Evolutionary conservation across 2,113 vertebrate genomes (phyloP), one percentile per base, ranked within the genome.

Genomic region (Oncorhynchus mykiss): DNA sequence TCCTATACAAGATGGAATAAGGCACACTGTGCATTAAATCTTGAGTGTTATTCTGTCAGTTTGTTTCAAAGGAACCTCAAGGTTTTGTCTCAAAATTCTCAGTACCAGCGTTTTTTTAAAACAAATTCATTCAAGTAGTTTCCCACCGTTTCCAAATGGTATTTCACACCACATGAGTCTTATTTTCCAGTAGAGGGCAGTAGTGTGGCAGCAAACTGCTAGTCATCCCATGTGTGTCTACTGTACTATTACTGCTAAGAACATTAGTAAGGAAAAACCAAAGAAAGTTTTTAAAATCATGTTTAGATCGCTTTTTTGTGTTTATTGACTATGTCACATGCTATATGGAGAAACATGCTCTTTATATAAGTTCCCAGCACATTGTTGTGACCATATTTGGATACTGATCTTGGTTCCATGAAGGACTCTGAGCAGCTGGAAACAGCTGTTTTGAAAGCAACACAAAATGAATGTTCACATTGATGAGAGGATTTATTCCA

Each of bases 121-220:
- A 39, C 8, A 39, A 9, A 39, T 45, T n/a, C 67, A 73, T 31
- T 34, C 25, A 76, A 12, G 51, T 57, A 70, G 3, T 18, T 75
- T 66, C 70, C 69, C 67, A 39, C n/a, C 68, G n/a, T 68, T 51
- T 70, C 77, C 71, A 72, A 48, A 13, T 75, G 84, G 77, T 84
- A 72, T 31, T 51, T 31, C n/a, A 82, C 62, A 75, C 22, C 3
- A 0, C 70, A 2, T 4, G 39, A 72, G 31, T 78, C 76, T 78
- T 51, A 77, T 82, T 80, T 82, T 80, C 91, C 93, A 92, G 92
- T 77, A 93, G 93, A 92, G 91, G 89, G 90, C 92, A 94, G 90
- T 90, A 51, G 91, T 91, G 91, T 89, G 91, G 86, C 91, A 91
- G 90, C 80, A 77, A 84, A 83, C 75, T 70, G 71, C 67, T 71